These are phyloP conservation scores for Phylloscopus trochiloides DNA, from an alignment of 2,113 vertebrate genomes.

Conservation along the genomic window DNA sequence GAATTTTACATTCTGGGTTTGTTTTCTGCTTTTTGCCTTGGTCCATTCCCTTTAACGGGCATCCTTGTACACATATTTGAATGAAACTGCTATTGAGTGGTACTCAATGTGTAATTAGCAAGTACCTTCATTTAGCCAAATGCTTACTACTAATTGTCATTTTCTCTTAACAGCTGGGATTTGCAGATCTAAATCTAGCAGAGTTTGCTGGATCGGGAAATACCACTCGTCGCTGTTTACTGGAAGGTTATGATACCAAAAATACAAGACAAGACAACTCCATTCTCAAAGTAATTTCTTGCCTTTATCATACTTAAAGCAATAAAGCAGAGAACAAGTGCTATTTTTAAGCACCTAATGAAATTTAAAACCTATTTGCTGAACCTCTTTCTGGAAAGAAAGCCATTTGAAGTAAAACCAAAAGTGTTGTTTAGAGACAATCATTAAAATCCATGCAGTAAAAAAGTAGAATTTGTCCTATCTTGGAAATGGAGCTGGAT, in stretches of 20 bases:
- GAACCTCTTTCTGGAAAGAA: neutral
- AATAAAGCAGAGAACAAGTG: neutral
- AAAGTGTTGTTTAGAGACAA: neutral
- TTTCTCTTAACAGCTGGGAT: slow-evolving; percentile 86
- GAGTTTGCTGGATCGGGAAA: slow-evolving; percentile 96
- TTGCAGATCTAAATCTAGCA: slow-evolving; percentile 94
- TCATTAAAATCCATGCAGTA: neutral
- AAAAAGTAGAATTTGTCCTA: neutral
- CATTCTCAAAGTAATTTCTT: slow-evolving; percentile 89
- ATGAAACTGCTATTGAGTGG: neutral
- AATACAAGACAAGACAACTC: slow-evolving; percentile 97
- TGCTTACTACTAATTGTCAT: neutral
- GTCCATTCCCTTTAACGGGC: neutral
- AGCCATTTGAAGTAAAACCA: neutral
- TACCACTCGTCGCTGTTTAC: slow-evolving; percentile 88
- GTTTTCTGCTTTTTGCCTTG: neutral
- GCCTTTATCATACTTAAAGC: neutral
- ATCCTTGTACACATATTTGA: neutral
- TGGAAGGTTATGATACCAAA: slow-evolving; percentile 98
- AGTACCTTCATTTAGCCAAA: neutral
- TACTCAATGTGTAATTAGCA: neutral
- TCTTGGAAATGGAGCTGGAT: neutral
- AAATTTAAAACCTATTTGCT: neutral
- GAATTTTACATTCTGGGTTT: neutral
- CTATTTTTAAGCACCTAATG: neutral